phyloP scores from a whole-genome alignment of 1,140 invertebrate species.

The Vanessa atalanta region DNA sequence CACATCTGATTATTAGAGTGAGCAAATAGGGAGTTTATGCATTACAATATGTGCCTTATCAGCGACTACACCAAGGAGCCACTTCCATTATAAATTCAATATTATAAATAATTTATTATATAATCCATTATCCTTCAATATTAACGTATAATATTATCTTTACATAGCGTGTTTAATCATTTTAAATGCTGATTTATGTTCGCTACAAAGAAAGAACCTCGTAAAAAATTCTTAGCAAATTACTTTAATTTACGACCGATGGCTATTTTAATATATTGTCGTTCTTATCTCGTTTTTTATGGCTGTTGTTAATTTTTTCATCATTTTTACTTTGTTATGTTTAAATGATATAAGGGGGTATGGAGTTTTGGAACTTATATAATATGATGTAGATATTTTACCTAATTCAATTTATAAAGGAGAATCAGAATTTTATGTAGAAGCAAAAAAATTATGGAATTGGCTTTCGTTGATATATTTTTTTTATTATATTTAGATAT shows the following conservation, averaged over 20 bases:
- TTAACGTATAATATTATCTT: constrained; percentile 1
- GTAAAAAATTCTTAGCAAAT: constrained; percentile 2
- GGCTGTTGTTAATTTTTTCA: not conserved
- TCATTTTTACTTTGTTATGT: not conserved
- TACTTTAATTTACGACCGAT: constrained; percentile 5
- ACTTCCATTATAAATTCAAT: too few relatives aligned
- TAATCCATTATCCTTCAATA: constrained; percentile 2
- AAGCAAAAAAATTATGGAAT: too few relatives aligned
- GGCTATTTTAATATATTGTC: constrained; percentile 2
- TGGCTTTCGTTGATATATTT: too few relatives aligned
- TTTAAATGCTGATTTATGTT: constrained; percentile 7
- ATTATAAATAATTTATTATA: not conserved
- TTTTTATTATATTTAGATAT: too few relatives aligned
- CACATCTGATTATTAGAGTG: too few relatives aligned
- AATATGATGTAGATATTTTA: too few relatives aligned
- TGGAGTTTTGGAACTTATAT: too few relatives aligned
- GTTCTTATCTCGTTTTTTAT: constrained; percentile 1
- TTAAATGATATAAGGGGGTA: not conserved
- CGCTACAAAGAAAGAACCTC: not conserved
- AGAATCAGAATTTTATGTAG: too few relatives aligned
- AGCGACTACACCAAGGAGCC: too few relatives aligned
- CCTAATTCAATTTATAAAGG: too few relatives aligned
- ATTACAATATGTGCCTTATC: too few relatives aligned
- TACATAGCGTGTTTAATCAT: not conserved
- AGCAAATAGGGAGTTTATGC: too few relatives aligned